phyloP scores from a whole-genome alignment of 2,888 invertebrate genomes.

The Hofmannophila pseudospretella region DNA sequence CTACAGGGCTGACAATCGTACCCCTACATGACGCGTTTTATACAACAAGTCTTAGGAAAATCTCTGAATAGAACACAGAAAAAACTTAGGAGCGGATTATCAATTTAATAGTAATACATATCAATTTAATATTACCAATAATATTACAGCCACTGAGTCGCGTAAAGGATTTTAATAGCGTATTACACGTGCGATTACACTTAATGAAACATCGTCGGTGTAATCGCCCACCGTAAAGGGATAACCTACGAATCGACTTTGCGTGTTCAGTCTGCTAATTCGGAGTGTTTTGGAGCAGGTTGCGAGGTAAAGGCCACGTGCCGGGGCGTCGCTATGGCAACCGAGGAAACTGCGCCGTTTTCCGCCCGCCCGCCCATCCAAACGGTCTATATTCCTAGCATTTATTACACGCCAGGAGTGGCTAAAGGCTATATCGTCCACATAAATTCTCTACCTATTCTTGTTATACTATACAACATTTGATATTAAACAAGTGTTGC shows the following conservation, averaged over 20 bases:
- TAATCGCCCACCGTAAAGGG: conserved; percentile 42
- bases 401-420: conserved; percentile 30
- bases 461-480: no score
- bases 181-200: conserved; percentile 41
- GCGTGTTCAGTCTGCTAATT: conserved; percentile 46
- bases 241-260: conserved; percentile 42
- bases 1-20: conserved; percentile 15
- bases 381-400: conserved; percentile 27
- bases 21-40: conserved; percentile 30
- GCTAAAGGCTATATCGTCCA: no score
- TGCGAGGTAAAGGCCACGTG: conserved; percentile 49
- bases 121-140: conserved; percentile 17
- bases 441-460: conserved; percentile 18
- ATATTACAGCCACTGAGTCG: conserved; percentile 12
- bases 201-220: conserved; percentile 33
- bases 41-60: conserved; percentile 41
- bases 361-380: conserved; percentile 36
- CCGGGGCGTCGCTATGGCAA: conserved; percentile 69
- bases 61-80: conserved; percentile 26
- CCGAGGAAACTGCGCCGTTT: conserved; percentile 67
- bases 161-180: conserved; percentile 25
- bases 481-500: no score
- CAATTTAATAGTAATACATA: conserved; percentile 38
- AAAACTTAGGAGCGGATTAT: conserved; percentile 33
- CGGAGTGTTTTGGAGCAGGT: conserved; percentile 46